Conservation (phyloP, 2,888 invertebrate genomes). For the Macaria liturata region DNA sequence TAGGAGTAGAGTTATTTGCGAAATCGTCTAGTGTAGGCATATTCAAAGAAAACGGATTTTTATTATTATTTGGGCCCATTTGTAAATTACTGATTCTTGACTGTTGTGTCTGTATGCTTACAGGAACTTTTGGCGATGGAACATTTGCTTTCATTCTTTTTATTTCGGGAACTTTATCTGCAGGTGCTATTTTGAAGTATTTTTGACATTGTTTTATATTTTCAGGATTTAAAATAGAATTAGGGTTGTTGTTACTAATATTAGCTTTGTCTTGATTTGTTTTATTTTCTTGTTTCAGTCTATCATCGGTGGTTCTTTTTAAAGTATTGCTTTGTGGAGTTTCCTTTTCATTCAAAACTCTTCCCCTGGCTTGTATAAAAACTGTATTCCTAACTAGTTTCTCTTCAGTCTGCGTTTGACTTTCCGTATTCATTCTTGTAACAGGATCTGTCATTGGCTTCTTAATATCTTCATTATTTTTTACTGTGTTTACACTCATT, state of each 20-base stretch:
- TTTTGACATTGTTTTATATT: conserved; percentile 7
- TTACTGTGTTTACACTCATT: conserved; percentile 5
- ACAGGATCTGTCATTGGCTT: conserved; percentile 28
- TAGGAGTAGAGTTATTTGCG: too few relatives aligned
- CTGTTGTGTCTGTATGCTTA: conserved; percentile 1
- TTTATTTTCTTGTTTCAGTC: conserved; percentile 6
- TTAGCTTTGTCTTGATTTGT: neutral
- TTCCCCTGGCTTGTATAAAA: conserved; percentile 68
- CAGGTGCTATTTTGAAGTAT: conserved; percentile 10
- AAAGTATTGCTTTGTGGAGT: conserved; percentile 9
- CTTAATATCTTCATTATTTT: conserved; percentile 25
- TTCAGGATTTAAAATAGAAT: neutral
- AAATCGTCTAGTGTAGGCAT: too few relatives aligned
- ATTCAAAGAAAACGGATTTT: neutral
- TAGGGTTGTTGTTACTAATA: too few relatives aligned
- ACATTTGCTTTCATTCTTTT: neutral
- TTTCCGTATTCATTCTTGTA: conserved; percentile 19
- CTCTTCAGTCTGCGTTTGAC: conserved; percentile 44
- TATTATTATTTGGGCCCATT: neutral
- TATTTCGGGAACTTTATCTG: neutral
- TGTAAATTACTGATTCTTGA: conserved; percentile 7
- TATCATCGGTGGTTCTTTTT: conserved; percentile 17
- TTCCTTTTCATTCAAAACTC: conserved; percentile 57
- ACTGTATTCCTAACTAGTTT: conserved; percentile 72
- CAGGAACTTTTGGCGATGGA: neutral